phyloP scores from a whole-genome alignment of 2,113 vertebrate species.

The Enhydra lutris region DNA sequence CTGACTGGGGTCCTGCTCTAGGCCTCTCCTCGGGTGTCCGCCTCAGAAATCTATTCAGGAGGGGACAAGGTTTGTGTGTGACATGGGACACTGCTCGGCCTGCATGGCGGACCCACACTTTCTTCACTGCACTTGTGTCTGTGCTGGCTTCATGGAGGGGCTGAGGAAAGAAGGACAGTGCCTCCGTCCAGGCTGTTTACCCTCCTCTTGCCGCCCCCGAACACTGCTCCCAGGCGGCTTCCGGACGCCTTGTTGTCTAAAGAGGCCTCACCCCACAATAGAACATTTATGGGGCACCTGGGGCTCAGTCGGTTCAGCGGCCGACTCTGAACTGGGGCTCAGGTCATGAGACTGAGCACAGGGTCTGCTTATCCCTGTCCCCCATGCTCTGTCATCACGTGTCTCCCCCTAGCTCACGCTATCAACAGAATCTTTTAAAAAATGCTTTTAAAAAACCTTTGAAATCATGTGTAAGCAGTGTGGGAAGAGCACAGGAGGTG shows the following conservation, averaged over 20 bases:
- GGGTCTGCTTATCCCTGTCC: neutral
- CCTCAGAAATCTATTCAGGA: neutral
- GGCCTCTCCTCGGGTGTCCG: neutral
- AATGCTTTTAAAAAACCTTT: neutral
- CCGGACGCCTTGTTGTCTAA: neutral
- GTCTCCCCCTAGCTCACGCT: neutral
- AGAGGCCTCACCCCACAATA: neutral
- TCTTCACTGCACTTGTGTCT: neutral
- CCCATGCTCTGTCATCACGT: neutral
- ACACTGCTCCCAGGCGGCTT: neutral
- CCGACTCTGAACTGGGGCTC: neutral
- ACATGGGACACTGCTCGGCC: fast-evolving
- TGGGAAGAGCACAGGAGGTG: neutral
- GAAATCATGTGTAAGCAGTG: neutral
- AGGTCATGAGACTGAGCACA: neutral
- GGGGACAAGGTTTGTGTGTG: neutral
- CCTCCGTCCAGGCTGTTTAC: neutral
- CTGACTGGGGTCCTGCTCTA: neutral
- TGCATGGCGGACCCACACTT: neutral
- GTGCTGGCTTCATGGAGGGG: neutral
- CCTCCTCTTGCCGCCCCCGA: neutral
- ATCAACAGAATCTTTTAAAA: neutral
- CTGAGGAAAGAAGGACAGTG: neutral
- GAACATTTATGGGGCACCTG: neutral
- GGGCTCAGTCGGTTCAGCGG: neutral